Percentiles rank a stretch among this genome's conserved stretches.
Conservation (phyloP, 2,113 vertebrate species). For the Donacobius atricapilla region DNA sequence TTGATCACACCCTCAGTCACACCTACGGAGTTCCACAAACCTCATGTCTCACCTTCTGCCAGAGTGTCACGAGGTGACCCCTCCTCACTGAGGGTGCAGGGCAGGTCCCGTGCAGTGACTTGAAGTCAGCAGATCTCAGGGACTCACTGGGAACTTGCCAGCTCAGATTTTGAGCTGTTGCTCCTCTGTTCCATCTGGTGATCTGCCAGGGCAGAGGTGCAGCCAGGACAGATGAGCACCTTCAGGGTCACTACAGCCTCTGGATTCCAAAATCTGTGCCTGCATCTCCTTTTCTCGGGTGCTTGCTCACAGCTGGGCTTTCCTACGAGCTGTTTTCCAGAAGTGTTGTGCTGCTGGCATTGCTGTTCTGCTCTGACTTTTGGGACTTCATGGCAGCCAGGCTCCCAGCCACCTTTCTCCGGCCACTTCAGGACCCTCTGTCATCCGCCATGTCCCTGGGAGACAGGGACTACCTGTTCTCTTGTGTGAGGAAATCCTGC, state of each 20-base stretch:
- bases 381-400: neutral
- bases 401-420: neutral
- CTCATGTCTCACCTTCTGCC: neutral
- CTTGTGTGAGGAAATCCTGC: neutral
- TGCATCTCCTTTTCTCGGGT: neutral
- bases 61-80: neutral
- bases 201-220: neutral
- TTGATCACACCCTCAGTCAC: neutral
- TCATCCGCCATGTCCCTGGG: neutral
- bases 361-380: neutral
- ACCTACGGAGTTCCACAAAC: neutral
- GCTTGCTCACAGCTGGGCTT: neutral
- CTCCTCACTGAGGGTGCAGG: neutral
- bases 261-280: neutral
- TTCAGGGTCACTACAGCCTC: neutral
- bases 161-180: neutral
- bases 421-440: neutral
- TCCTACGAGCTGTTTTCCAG: neutral
- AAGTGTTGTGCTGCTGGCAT: neutral
- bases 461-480: neutral
- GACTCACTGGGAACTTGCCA: neutral
- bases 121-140: neutral
- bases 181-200: neutral
- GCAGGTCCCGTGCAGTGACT: neutral
- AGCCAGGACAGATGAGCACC: neutral